Evolutionary conservation across 2,888 invertebrate species (phyloP).

Genomic region (Elegia similella): DNA sequence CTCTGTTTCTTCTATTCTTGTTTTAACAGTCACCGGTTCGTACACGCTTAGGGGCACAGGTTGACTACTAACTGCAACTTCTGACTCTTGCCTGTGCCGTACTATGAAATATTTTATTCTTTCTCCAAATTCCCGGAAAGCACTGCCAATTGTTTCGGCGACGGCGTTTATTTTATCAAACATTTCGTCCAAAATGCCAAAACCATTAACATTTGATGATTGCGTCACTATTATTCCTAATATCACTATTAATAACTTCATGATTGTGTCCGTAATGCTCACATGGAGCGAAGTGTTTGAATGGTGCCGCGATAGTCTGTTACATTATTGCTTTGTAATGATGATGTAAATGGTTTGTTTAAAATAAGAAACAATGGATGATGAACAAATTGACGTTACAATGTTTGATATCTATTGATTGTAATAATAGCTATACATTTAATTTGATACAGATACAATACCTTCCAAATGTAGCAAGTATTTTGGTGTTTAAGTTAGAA

Average conservation of each 20-base stretch:
- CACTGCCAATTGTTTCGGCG: constrained; percentile 26
- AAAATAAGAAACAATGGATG: constrained; percentile 6
- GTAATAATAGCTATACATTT: too few relatives aligned
- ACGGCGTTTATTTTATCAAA: constrained; percentile 35
- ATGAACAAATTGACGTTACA: neutral
- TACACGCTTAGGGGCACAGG: neutral
- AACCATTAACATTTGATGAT: constrained; percentile 34
- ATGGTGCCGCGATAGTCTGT: neutral
- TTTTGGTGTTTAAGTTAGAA: neutral
- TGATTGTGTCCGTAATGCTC: constrained; percentile 15
- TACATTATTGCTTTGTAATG: neutral
- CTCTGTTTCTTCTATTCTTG: neutral
- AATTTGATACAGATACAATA: too few relatives aligned
- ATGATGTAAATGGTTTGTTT: neutral
- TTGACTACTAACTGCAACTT: neutral
- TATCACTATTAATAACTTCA: constrained; percentile 29
- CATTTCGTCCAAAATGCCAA: constrained; percentile 33
- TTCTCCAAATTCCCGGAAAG: constrained; percentile 32
- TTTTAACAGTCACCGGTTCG: neutral
- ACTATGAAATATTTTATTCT: constrained; percentile 30
- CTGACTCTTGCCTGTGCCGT: neutral
- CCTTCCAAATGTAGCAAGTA: neutral
- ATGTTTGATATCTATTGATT: neutral
- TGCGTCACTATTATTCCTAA: constrained; percentile 26
- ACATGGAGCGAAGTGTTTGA: neutral